Base-by-base conservation (phyloP, 2,888 invertebrate species). In the Orthonevra nobilis region DNA sequence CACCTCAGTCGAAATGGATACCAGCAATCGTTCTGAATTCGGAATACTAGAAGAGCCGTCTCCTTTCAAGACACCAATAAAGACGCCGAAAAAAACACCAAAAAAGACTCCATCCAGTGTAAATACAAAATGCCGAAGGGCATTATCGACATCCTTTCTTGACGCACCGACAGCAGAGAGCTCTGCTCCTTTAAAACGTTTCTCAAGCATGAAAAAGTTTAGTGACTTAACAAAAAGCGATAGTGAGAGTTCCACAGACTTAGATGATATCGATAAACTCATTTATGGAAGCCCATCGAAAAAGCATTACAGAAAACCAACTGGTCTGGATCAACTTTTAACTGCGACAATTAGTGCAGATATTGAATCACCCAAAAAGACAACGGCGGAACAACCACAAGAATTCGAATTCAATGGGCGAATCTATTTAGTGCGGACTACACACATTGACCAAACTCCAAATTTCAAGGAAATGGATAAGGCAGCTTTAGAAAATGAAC, bases 391-490 rank as follows among this genome's bases (percentile, higher is more conserved):
- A 1, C 19, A 46, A 0, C 46, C 82, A 0, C 82, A 85, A 1
- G 79, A 83, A 44, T 38, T 87, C 23, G 81, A 83, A 52, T 60
- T 87, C 1, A 84, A 90, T 83, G 85, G 85, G 9, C 84, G 85
- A 63, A 74, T 81, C 3, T 88, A 87, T 79, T 81, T 72, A 2
- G 83, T 87, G 0, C 92, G 92, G 86, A 91, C 90, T 0, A 85
- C 88, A 58, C 88, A 91, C 83, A 88, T 92, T 0, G 91, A 92
- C 2, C 92, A 92, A 2, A 91, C 92, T 87, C 87, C 90, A 0
- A 89, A 93, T 84, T 94, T 91, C 83, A 89, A 89, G 14, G 83
- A 86, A 3, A 91, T 93, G 90, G 85, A 90, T 26, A 91, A 92
- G 15, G 90, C 92, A 0, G 90, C 90, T 82, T 88, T 92, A 26